A percentile compares a stretch with the other conserved stretches of the same genome.
These are phyloP conservation scores for Cephus spinipes DNA, from an alignment of 2,888 invertebrate genomes.

Conservation along the genomic window DNA sequence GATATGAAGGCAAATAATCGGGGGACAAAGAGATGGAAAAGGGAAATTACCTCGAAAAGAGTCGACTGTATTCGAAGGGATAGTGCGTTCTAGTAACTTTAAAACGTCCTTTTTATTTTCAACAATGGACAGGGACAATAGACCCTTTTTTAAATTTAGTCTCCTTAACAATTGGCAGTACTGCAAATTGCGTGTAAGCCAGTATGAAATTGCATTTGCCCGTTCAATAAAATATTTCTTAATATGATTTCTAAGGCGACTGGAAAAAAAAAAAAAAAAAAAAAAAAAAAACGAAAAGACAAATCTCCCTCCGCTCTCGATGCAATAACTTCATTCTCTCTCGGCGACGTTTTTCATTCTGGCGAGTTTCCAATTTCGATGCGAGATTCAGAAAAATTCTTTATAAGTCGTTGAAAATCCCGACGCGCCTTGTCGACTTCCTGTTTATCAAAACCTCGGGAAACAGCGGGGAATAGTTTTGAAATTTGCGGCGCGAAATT, in stretches of 20 bases:
- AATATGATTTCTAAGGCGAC: not conserved
- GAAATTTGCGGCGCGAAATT: not conserved
- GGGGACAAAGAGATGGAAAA: not conserved
- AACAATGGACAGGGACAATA: not conserved
- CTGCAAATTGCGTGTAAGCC: not conserved
- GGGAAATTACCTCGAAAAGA: not conserved
- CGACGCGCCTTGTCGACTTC: not conserved
- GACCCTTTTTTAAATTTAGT: not conserved
- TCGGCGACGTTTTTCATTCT: not conserved
- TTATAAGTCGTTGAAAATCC: not conserved
- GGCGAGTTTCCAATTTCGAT: not conserved
- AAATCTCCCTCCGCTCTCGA: not conserved
- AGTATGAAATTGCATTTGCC: not conserved
- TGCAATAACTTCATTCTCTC: no score
- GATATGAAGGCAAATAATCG: not conserved
- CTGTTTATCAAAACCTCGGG: not conserved
- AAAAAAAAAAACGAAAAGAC: not conserved
- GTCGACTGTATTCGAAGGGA: not conserved
- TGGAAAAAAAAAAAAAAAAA: no score
- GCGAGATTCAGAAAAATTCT: not conserved
- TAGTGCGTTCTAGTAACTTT: not conserved
- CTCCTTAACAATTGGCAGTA: not conserved
- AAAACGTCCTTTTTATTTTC: not conserved
- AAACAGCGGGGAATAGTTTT: not conserved
- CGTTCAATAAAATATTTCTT: not conserved